Conservation (phyloP, 2,113 vertebrate species). For the Gymnarchus niloticus region DNA sequence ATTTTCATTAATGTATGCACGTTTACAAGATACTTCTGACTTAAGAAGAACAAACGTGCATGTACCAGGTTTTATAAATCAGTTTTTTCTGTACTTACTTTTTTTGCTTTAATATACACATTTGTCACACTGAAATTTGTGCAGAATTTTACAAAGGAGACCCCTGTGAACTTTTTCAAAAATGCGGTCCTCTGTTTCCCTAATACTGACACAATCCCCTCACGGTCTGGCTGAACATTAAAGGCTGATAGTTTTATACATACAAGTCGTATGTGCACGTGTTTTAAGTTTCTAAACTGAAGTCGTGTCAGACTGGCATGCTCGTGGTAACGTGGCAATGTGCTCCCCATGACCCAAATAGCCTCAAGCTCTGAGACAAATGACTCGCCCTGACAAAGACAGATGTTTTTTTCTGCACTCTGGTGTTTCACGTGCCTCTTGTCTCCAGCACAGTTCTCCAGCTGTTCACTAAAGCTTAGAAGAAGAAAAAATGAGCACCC, state of each 20-base stretch:
- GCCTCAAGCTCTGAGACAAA: neutral
- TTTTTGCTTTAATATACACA: neutral
- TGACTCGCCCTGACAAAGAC: neutral
- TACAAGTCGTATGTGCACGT: neutral
- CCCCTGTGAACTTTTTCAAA: neutral
- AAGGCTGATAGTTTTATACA: neutral
- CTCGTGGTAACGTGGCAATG: neutral
- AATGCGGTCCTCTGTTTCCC: neutral
- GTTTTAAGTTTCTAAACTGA: neutral
- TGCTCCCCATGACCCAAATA: neutral
- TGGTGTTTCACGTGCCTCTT: neutral
- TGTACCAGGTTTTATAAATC: too few relatives aligned
- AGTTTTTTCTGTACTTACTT: too few relatives aligned
- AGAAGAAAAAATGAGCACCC: neutral
- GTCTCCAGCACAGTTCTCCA: neutral
- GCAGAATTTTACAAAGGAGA: too few relatives aligned
- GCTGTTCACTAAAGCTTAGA: neutral
- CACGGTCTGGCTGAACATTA: too few relatives aligned
- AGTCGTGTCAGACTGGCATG: neutral
- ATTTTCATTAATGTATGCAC: too few relatives aligned
- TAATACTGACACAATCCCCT: neutral
- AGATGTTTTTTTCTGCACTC: too few relatives aligned
- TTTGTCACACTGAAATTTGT: too few relatives aligned
- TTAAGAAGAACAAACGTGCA: too few relatives aligned
- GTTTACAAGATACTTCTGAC: too few relatives aligned